Conservation (phyloP, 2,888 invertebrate genomes). For the Bombyx huttoni region DNA sequence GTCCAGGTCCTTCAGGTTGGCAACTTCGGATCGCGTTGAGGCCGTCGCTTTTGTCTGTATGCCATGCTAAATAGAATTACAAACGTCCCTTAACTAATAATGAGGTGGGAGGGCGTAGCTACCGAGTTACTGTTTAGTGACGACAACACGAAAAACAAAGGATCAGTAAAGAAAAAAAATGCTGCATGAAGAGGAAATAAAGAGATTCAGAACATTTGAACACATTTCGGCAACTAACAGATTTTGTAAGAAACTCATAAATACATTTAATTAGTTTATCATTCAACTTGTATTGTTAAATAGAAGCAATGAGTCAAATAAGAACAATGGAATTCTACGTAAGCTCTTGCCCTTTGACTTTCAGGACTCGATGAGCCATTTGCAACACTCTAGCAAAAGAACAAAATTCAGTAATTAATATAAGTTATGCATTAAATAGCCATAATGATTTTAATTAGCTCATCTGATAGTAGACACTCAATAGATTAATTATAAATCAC, state of each 20-base stretch:
- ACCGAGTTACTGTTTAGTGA: constrained; percentile 13
- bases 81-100: constrained; percentile 43
- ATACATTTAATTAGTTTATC: not conserved
- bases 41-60: constrained; percentile 89
- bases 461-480: no score
- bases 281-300: constrained; percentile 10
- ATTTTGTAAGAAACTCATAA: no score
- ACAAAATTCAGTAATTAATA: no score
- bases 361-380: not conserved
- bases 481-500: no score
- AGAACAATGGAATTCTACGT: constrained; percentile 27
- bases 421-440: no score
- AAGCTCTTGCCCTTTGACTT: constrained; percentile 1
- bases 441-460: no score
- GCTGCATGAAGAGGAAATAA: not conserved
- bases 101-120: constrained; percentile 24
- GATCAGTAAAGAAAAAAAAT: constrained; percentile 9
- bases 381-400: no score
- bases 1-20: constrained; percentile 85
- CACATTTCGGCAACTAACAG: not conserved
- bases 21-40: constrained; percentile 85
- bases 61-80: constrained; percentile 77
- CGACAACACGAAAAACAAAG: constrained; percentile 6
- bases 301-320: constrained; percentile 33
- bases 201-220: not conserved